Evolutionary conservation across 2,113 vertebrate genomes (phyloP), one percentile per base, ranked within the genome.

Genomic region (Mugil cephalus): DNA sequence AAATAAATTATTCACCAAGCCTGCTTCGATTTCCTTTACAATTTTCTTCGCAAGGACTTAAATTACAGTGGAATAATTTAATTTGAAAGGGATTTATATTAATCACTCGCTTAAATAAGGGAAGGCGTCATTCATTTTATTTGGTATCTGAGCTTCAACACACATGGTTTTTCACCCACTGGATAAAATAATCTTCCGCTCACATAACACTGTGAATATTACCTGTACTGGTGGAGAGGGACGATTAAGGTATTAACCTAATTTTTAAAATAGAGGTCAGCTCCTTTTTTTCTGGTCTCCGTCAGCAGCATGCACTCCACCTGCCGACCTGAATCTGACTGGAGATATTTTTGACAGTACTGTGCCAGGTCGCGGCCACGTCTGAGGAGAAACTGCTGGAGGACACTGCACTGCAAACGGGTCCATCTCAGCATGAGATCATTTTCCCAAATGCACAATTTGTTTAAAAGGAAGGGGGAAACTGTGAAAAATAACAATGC

Each of bases 181-280:
- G 10, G 13, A 71, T 52, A 35, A 64, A 50, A 21, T 67, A 38
- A 74, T 80, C 12, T 61, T 42, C 21, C 30, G 34, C 11, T 58
- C 46, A n/a, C 55, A 48, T 43, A 58, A 59, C 10, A 47, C 47
- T 40, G 45, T 18, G 34, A 54, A 58, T 40, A 43, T 24, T 58
- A 77, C 18, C 54, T 68, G 45, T 50, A 18, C 12, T 52, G 65
- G 47, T 19, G 0, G 13, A 52, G 24, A 63, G 47, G 35, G 34
- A 24, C n/a, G 17, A 83, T 76, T 77, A 70, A 54, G 15, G 38
- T 35, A 78, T 81, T 77, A 75, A 82, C 77, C 82, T 84, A 24
- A 82, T 80, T 86, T 68, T 11, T 7, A 60, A 48, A 74, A 86
- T 54, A 65, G 46, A 75, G 80, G 80, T 72, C 72, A 55, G 45